Conservation (phyloP, 2,797 vertebrate species). For the Acestrorhynchus altus region DNA sequence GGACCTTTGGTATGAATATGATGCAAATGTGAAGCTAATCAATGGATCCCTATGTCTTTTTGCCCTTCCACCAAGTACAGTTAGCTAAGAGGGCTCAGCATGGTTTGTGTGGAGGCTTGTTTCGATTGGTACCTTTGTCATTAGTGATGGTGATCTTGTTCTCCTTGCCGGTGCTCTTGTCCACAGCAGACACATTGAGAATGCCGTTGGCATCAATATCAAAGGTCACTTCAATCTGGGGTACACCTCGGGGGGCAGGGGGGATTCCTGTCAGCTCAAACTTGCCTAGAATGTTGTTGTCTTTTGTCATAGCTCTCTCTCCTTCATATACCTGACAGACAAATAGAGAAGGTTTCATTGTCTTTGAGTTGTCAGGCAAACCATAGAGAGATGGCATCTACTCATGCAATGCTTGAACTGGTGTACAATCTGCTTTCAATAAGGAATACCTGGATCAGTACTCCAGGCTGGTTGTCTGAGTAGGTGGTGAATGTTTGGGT, state of each 20-base stretch:
- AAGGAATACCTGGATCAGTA: constrained; percentile 80
- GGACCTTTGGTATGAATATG: no score
- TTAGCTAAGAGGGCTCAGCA: no score
- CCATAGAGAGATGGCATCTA: no score
- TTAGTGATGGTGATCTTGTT: constrained; percentile 88
- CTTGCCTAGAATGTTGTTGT: constrained; percentile 84
- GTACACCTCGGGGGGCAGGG: constrained; percentile 82
- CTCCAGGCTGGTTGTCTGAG: constrained; percentile 84
- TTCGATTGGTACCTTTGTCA: constrained; percentile 78
- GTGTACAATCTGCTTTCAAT: background rate
- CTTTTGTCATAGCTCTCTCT: constrained; percentile 85
- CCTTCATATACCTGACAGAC: constrained; percentile 80
- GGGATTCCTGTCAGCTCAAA: constrained; percentile 85
- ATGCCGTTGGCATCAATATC: constrained; percentile 86
- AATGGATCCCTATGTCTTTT: no score
- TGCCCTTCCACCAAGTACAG: no score
- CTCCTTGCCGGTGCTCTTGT: constrained; percentile 87
- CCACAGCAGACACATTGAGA: constrained; percentile 84
- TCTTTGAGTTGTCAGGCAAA: background rate
- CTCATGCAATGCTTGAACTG: background rate
- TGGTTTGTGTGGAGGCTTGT: background rate
- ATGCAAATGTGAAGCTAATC: no score
- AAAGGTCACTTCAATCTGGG: constrained; percentile 86
- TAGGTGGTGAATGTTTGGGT: constrained; percentile 86
- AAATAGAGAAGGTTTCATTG: background rate